phyloP scores from a whole-genome alignment of 2,888 invertebrate species.

The Venusia cambrica region DNA sequence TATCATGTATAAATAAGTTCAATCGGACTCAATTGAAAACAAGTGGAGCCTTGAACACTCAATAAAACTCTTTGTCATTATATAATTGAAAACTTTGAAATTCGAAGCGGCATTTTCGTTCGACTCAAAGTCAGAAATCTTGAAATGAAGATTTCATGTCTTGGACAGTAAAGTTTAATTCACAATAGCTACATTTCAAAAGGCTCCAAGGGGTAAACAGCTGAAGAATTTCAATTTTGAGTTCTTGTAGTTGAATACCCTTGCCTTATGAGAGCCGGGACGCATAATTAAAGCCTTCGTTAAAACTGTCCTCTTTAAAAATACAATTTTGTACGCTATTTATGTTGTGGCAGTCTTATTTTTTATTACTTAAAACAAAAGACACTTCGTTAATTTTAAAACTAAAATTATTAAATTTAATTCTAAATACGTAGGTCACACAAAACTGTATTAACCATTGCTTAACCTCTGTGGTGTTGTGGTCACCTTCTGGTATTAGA shows the following conservation, averaged over 20 bases:
- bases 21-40: slow-evolving; percentile 27
- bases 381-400: too few relatives aligned
- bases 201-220: slow-evolving; percentile 30
- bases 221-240: slow-evolving; percentile 37
- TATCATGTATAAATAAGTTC: too few relatives aligned
- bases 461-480: too few relatives aligned
- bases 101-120: slow-evolving; percentile 39
- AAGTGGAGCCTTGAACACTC: slow-evolving; percentile 27
- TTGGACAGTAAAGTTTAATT: slow-evolving; percentile 21
- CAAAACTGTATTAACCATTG: too few relatives aligned
- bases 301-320: slow-evolving; percentile 7
- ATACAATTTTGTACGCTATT: slow-evolving; percentile 1
- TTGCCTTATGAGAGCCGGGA: slow-evolving; percentile 30
- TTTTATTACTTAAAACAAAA: background rate
- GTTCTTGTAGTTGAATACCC: slow-evolving; percentile 32
- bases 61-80: slow-evolving; percentile 31
- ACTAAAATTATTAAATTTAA: too few relatives aligned
- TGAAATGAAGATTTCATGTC: slow-evolving; percentile 28
- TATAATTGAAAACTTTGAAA: slow-evolving; percentile 44
- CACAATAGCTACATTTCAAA: slow-evolving; percentile 22
- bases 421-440: too few relatives aligned
- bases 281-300: slow-evolving; percentile 30
- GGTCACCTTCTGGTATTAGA: too few relatives aligned
- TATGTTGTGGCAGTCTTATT: slow-evolving; percentile 3
- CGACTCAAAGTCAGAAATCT: slow-evolving; percentile 34